Percentiles rank a stretch among this genome's conserved stretches.
Conservation (phyloP, 2,888 invertebrate species). For the Acanthosepion pharaonis region DNA sequence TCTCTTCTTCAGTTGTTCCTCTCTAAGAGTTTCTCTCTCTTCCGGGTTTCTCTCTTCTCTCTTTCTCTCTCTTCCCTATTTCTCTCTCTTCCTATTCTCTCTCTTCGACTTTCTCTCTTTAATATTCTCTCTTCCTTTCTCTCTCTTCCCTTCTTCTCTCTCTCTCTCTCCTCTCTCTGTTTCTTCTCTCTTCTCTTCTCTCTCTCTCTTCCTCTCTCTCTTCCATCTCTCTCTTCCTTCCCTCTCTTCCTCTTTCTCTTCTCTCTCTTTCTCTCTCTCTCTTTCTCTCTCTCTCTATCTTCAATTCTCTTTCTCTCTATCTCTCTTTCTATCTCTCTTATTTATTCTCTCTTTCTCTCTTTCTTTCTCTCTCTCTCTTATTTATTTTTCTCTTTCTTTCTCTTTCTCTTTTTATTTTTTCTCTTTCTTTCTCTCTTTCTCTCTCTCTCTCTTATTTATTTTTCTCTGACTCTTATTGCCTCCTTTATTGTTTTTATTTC, state of each 20-base stretch:
- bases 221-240: conserved; percentile 47
- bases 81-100: conserved; percentile 44
- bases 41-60: conserved; percentile 49
- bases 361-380: not conserved
- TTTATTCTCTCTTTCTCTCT: conserved; percentile 39
- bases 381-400: not conserved
- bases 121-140: conserved; percentile 46
- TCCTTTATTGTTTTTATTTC: too few relatives aligned
- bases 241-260: too few relatives aligned
- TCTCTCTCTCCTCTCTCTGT: not conserved
- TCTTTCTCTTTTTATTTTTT: not conserved
- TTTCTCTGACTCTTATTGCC: too few relatives aligned
- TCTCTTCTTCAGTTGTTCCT: conserved; percentile 48
- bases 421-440: not conserved
- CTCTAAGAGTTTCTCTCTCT: conserved; percentile 50
- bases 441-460: not conserved
- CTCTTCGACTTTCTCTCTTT: conserved; percentile 50
- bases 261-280: conserved; percentile 50
- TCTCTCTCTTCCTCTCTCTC: conserved; percentile 9
- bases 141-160: not conserved
- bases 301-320: conserved; percentile 49
- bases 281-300: conserved; percentile 48
- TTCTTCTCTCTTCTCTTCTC: not conserved
- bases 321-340: conserved; percentile 47
- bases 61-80: conserved; percentile 37